Base-by-base conservation (phyloP, 2,797 vertebrate species). In the Phoebastria nigripes region DNA sequence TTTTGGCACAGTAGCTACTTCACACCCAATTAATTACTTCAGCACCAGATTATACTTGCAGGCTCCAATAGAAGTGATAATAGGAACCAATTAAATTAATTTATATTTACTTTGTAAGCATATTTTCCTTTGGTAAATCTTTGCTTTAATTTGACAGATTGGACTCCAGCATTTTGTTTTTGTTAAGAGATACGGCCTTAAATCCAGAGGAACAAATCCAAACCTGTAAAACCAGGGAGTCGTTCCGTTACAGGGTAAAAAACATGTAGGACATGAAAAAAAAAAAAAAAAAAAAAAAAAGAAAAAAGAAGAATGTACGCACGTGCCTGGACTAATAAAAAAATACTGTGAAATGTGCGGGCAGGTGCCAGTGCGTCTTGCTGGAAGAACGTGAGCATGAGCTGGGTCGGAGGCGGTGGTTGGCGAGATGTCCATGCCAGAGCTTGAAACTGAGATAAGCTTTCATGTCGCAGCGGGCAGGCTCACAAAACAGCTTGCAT, bases 21-120 rank as follows among this genome's bases (percentile, higher is more conserved):
- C 97, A 98, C 98, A 98, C 98, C 97, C 97, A 97, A 97, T 98
- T 97, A 98, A 98, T 98, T 98, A 98, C 96, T 97, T 98, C 98
- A 98, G 91, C 96, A 94, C 97, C 92, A 95, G 97, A 98, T 98
- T 98, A 97, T 90, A 93, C 97, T 97, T 95, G 95, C 74, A 76
- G 97, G 92, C 96, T 98, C 82, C 74, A 93, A 97, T 92, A 95
- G 97, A 97, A 96, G 97, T 97, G 98, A 98, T 98, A 98, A 98
- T 98, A 98, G 97, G 94, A 93, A 93, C 90, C 97, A 97, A 98
- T 98, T 98, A 98, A 97, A 98, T 97, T 96, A 97, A 97, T 97
- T 96, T 97, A 96, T 97, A 90, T 95, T 94, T 95, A 96, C 95
- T 97, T 89, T 96, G 20, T 66, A 65, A 93, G 95, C 81, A 70